Conservation (phyloP, 2,888 invertebrate species). For the Heliconius hortense region DNA sequence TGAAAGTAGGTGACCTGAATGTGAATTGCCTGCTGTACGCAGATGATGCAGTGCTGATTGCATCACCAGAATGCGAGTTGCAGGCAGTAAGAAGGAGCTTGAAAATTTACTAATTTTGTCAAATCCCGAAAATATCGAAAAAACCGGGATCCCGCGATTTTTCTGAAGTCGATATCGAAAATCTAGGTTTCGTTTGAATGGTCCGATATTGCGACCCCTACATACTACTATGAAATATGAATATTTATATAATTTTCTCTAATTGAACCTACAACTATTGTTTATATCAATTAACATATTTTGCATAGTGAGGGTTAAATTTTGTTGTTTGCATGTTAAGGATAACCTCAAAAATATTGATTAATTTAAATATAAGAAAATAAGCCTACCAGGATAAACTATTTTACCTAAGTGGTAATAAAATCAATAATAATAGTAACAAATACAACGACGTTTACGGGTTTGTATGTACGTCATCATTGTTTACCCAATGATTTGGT, state of each 20-base stretch:
- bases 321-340: not conserved
- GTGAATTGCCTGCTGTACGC: no score
- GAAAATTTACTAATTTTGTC: no score
- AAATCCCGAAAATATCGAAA: no score
- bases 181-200: no score
- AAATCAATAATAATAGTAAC: not conserved
- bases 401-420: not conserved
- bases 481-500: conserved; percentile 12
- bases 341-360: not conserved
- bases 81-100: no score
- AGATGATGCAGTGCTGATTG: no score
- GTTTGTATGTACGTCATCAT: conserved; percentile 2
- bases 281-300: not conserved
- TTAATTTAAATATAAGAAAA: not conserved
- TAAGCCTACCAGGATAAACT: conserved; percentile 12
- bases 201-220: no score
- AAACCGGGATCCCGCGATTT: no score
- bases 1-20: no score
- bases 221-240: not conserved
- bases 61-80: no score
- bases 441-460: not conserved
- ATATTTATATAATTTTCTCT: not conserved
- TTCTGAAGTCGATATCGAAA: no score
- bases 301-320: not conserved
- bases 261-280: no score